phyloP scores from a whole-genome alignment of 2,113 vertebrate genomes.

The Origma solitaria region DNA sequence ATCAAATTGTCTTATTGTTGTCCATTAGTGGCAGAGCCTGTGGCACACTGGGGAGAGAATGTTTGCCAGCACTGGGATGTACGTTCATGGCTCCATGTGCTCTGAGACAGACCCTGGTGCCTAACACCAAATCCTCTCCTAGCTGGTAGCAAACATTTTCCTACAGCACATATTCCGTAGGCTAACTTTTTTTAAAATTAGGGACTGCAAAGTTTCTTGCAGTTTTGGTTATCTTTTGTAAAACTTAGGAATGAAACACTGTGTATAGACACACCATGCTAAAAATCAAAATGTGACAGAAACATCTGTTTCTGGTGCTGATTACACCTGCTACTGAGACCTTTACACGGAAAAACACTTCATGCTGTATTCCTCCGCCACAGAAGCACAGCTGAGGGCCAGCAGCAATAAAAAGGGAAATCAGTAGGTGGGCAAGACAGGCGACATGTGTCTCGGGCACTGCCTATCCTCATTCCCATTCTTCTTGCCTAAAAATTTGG shows the following conservation, averaged over 20 bases:
- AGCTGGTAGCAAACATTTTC: neutral
- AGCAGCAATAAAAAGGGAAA: neutral
- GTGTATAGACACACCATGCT: no score
- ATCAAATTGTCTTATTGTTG: neutral
- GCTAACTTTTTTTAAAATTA: neutral
- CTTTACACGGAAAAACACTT: neutral
- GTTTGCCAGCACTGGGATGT: neutral
- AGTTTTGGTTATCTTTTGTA: neutral
- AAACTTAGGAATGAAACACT: neutral
- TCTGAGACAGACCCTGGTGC: neutral
- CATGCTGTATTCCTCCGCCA: neutral
- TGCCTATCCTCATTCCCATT: neutral
- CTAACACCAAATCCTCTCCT: neutral
- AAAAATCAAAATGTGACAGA: neutral
- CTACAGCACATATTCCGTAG: neutral
- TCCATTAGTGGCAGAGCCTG: neutral
- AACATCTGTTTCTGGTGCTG: neutral
- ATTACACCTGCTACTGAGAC: neutral
- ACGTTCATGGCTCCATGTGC: rapidly evolving
- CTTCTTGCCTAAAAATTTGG: neutral
- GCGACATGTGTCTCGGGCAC: rapidly evolving
- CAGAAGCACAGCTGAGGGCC: neutral
- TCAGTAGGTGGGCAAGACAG: neutral
- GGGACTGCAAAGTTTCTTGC: neutral
- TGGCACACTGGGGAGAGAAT: neutral